Conservation (phyloP, 2,113 vertebrate genomes). For the Eira barbara region DNA sequence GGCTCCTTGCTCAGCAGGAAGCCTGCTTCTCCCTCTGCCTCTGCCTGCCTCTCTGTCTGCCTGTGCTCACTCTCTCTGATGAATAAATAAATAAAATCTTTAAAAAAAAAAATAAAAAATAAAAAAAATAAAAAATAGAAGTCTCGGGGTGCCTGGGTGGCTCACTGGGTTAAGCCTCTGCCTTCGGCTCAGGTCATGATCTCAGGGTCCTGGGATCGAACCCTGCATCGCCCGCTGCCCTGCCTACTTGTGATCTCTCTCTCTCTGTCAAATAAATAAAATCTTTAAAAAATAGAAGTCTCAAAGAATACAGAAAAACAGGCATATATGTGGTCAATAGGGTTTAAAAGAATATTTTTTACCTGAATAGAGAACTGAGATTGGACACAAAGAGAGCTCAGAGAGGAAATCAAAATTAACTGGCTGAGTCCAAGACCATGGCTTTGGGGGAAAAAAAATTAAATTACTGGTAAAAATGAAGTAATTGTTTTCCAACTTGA, state of each 20-base stretch:
- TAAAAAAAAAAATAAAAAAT: too few relatives aligned
- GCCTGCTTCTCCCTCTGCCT: too few relatives aligned
- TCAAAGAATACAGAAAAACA: not conserved
- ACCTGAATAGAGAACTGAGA: not conserved
- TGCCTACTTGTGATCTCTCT: too few relatives aligned
- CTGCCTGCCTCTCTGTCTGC: too few relatives aligned
- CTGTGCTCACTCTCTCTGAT: too few relatives aligned
- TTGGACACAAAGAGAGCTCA: not conserved
- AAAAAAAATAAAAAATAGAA: not conserved
- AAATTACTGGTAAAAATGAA: not conserved
- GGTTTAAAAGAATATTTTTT: not conserved
- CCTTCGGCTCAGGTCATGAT: too few relatives aligned
- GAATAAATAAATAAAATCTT: too few relatives aligned
- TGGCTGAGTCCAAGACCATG: not conserved
- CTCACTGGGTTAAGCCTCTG: too few relatives aligned
- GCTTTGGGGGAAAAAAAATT: not conserved
- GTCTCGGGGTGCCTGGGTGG: not conserved
- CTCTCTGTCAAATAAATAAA: too few relatives aligned
- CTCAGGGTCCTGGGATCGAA: too few relatives aligned
- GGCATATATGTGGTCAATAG: not conserved
- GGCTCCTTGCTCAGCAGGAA: too few relatives aligned
- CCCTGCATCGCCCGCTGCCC: too few relatives aligned
- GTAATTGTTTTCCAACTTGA: not conserved
- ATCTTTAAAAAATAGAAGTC: not conserved
- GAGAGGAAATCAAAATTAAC: not conserved